Percentiles rank a stretch among this genome's conserved stretches.
These are phyloP conservation scores for Lophius americanus DNA, from an alignment of 2,797 vertebrate species.

Conservation along the genomic window DNA sequence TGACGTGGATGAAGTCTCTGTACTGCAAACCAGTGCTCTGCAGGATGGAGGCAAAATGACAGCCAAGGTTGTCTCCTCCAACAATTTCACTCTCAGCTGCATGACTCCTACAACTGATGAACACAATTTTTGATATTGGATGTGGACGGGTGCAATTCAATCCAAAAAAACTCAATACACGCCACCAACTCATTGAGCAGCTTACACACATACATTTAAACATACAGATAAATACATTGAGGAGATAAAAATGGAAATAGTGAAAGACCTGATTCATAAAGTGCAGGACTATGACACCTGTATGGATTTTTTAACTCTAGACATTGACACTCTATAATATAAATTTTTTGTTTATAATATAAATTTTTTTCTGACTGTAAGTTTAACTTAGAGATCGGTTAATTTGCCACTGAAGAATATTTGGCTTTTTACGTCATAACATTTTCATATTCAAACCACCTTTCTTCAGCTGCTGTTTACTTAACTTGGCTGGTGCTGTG, in stretches of 20 bases:
- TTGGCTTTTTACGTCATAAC: not conserved
- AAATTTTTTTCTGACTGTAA: too few species aligned
- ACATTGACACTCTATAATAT: too few species aligned
- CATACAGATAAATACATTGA: too few species aligned
- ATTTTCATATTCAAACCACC: not conserved
- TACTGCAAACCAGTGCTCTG: constrained; percentile 92
- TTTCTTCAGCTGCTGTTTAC: not conserved
- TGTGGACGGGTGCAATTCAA: too few species aligned
- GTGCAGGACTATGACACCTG: too few species aligned
- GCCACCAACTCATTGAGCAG: too few species aligned
- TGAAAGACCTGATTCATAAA: too few species aligned
- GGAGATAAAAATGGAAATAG: too few species aligned
- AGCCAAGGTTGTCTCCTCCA: constrained; percentile 87
- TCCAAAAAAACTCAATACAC: too few species aligned
- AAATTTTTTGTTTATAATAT: too few species aligned
- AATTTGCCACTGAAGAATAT: not conserved
- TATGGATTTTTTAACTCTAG: not conserved
- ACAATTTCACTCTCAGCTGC: constrained; percentile 85
- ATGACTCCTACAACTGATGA: constrained; percentile 83
- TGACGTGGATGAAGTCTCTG: constrained; percentile 94
- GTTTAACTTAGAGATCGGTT: not conserved
- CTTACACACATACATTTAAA: too few species aligned
- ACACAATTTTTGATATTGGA: not conserved
- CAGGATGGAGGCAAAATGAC: constrained; percentile 92
- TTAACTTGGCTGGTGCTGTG: not conserved